Conservation (phyloP, 2,888 invertebrate species). For the Torymus auratus region DNA sequence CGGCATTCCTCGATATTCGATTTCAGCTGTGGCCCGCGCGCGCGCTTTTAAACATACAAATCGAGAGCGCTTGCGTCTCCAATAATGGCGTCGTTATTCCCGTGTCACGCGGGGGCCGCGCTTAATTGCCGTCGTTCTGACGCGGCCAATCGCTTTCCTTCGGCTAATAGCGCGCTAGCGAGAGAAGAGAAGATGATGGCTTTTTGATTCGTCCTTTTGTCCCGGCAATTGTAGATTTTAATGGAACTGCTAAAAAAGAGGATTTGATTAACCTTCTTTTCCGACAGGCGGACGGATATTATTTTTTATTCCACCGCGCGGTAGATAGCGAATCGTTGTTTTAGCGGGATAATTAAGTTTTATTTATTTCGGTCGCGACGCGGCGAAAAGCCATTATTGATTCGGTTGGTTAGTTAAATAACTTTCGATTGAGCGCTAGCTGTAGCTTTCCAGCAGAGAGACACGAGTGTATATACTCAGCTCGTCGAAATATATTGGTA, state of each 20-base stretch:
- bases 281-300: neutral
- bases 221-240: conserved; percentile 1
- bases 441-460: neutral
- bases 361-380: neutral
- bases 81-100: neutral
- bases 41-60: conserved; percentile 32
- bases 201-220: too few relatives aligned
- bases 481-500: too few relatives aligned
- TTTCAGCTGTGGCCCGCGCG: neutral
- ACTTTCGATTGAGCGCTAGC: neutral
- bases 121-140: conserved; percentile 40
- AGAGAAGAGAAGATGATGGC: neutral
- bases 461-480: too few relatives aligned
- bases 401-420: too few relatives aligned
- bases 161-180: conserved; percentile 14
- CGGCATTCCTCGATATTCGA: conserved; percentile 17
- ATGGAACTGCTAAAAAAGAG: conserved; percentile 37
- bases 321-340: too few relatives aligned
- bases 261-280: conserved; percentile 15
- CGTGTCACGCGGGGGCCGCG: neutral
- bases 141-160: conserved; percentile 27
- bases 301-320: neutral
- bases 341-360: too few relatives aligned
- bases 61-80: neutral
- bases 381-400: neutral